Conservation (phyloP, 2,888 invertebrate genomes). For the Agrotis segetum region DNA sequence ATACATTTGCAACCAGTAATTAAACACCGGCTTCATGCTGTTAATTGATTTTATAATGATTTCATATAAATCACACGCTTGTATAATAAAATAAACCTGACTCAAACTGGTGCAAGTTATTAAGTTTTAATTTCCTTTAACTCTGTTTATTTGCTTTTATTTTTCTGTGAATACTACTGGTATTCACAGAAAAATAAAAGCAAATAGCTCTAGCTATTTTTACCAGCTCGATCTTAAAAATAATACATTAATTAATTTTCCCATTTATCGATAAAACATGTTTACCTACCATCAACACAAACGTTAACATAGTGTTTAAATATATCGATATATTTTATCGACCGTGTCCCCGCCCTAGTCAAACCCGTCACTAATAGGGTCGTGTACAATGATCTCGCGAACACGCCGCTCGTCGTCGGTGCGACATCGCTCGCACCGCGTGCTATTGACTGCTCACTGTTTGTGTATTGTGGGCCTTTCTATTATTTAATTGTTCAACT, state of each 20-base stretch:
- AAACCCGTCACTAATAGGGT: constrained; percentile 82
- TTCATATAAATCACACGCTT: constrained; percentile 25
- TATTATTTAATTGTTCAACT: constrained; percentile 23
- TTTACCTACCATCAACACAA: not conserved
- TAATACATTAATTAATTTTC: not conserved
- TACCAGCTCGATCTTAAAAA: not conserved
- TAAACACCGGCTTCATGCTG: constrained; percentile 31
- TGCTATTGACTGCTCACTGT: constrained; percentile 63
- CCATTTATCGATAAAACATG: not conserved
- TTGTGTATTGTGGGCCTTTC: constrained; percentile 23
- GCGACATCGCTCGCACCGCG: constrained; percentile 73
- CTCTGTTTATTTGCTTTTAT: not conserved
- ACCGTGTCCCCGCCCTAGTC: constrained; percentile 63
- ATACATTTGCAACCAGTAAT: constrained; percentile 32
- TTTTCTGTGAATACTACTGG: not conserved
- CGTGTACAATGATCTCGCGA: constrained; percentile 81
- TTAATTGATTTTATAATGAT: constrained; percentile 44
- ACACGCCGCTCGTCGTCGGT: constrained; percentile 74
- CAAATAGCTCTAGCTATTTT: not conserved
- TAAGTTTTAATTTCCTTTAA: not conserved
- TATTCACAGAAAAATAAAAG: too few relatives aligned
- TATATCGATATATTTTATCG: constrained; percentile 56
- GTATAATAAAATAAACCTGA: constrained; percentile 27
- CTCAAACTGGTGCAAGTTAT: constrained; percentile 4
- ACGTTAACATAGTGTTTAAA: not conserved